phyloP scores from a whole-genome alignment of 2,888 invertebrate species.

The Melinaea menophilus region DNA sequence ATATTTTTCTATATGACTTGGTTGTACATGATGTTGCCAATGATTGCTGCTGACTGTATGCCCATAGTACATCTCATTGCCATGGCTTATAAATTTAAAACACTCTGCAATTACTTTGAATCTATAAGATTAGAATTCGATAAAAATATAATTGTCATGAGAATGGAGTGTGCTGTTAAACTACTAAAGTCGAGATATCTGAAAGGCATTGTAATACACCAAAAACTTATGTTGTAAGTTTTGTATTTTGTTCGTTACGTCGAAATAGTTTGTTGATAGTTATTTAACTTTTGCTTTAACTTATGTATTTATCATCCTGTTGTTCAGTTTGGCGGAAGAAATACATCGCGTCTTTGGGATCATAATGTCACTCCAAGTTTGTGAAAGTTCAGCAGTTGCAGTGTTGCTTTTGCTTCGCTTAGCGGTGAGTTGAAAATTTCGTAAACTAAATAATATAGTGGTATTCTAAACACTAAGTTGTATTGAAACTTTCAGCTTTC shows the following conservation, averaged over 20 bases:
- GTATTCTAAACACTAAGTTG: constrained; percentile 21
- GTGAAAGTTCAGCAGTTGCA: constrained; percentile 67
- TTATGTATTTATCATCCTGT: constrained; percentile 23
- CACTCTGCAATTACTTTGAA: constrained; percentile 54
- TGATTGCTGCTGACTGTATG: constrained; percentile 68
- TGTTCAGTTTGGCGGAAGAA: constrained; percentile 60
- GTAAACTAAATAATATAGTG: constrained; percentile 21
- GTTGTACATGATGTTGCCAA: constrained; percentile 69
- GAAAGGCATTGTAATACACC: constrained; percentile 61
- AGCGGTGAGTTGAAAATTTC: constrained; percentile 38
- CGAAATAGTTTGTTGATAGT: neutral
- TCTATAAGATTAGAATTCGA: constrained; percentile 51
- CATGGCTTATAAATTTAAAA: constrained; percentile 60
- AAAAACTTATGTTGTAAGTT: constrained; percentile 59
- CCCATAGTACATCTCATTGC: constrained; percentile 61
- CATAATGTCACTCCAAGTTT: constrained; percentile 72
- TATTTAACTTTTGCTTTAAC: neutral
- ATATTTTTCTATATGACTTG: constrained; percentile 63
- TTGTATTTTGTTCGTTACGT: neutral
- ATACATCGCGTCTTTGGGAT: constrained; percentile 65
- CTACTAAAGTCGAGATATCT: constrained; percentile 52
- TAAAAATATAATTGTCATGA: constrained; percentile 38
- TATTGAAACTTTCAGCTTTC: constrained; percentile 50
- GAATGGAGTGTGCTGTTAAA: constrained; percentile 43
- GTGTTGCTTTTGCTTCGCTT: constrained; percentile 64